Conservation (phyloP, 2,113 vertebrate species). For the Cricetomys ansorgei region DNA sequence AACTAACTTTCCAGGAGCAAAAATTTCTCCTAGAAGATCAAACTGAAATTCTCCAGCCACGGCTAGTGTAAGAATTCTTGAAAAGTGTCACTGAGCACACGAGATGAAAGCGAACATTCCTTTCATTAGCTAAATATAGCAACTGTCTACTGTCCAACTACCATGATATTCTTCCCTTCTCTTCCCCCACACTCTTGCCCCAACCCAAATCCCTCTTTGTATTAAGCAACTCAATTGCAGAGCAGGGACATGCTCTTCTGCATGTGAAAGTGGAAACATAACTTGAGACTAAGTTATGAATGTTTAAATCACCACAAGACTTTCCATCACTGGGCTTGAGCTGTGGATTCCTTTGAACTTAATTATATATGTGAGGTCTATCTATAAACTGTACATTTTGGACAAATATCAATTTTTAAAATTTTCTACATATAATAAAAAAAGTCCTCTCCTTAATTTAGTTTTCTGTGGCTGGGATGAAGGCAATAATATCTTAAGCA, state of each 20-base stretch:
- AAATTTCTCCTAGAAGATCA: slow-evolving; percentile 29
- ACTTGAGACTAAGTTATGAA: slow-evolving; percentile 47
- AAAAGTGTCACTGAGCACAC: slow-evolving; percentile 43
- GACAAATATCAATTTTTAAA: slow-evolving; percentile 28
- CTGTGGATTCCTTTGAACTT: slow-evolving; percentile 47
- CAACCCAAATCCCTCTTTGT: background rate
- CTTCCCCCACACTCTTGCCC: background rate
- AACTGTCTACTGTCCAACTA: background rate
- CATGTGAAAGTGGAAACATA: slow-evolving; percentile 26
- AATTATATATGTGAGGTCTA: slow-evolving; percentile 47
- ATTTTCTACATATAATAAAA: slow-evolving; percentile 42
- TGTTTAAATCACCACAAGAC: slow-evolving; percentile 56
- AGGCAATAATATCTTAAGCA: slow-evolving; percentile 48
- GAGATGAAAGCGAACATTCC: background rate
- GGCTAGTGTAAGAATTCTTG: slow-evolving; percentile 38
- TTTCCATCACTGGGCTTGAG: slow-evolving; percentile 45
- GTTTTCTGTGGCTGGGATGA: slow-evolving; percentile 50
- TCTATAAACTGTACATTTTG: slow-evolving; percentile 41
- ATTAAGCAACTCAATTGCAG: slow-evolving; percentile 25
- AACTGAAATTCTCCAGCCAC: background rate
- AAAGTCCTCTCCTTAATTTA: slow-evolving; percentile 45
- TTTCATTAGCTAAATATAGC: slow-evolving; percentile 36
- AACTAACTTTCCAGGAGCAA: background rate
- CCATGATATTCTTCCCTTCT: background rate
- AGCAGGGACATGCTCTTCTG: background rate